phyloP scores from a whole-genome alignment of 1,140 invertebrate species.

The Drosophila nasuta region DNA sequence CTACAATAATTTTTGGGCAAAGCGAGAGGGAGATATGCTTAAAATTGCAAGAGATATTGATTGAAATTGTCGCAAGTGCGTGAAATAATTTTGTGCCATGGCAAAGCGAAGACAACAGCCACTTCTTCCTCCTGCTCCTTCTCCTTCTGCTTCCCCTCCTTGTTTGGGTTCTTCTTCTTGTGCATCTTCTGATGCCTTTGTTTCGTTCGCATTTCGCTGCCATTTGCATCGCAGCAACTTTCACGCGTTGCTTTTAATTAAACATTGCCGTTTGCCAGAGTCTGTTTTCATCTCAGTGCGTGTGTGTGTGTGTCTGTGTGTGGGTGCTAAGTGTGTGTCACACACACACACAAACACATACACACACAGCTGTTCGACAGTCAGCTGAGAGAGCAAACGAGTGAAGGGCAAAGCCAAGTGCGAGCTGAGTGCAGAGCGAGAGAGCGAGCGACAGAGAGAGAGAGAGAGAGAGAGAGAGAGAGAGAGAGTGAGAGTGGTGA shows the following conservation, averaged over 20 bases:
- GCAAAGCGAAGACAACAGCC: background rate
- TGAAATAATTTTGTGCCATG: background rate
- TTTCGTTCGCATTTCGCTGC: slow-evolving; percentile 12
- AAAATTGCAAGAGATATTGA: slow-evolving; percentile 5
- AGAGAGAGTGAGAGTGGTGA: background rate
- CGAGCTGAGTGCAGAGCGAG: background rate
- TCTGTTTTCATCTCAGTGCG: background rate
- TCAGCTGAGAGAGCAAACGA: slow-evolving; percentile 4
- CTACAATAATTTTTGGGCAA: slow-evolving; percentile 18
- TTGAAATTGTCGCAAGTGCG: background rate
- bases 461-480: slow-evolving; percentile 2
- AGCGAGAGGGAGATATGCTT: background rate
- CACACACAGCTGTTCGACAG: slow-evolving; percentile 11
- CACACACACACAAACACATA: slow-evolving; percentile 10
- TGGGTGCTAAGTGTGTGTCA: background rate
- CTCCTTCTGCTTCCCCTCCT: background rate
- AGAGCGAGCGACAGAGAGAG: background rate
- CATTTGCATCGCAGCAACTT: slow-evolving; percentile 61
- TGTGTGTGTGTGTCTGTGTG: slow-evolving; percentile 12
- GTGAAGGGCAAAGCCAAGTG: slow-evolving; percentile 32
- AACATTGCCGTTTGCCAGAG: slow-evolving; percentile 69
- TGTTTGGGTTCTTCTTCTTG: background rate
- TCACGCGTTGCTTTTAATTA: slow-evolving; percentile 69
- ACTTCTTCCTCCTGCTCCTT: background rate
- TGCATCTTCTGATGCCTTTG: background rate